A percentile compares a stretch with the other conserved stretches of the same genome.
Conservation (phyloP, 2,888 invertebrate genomes). For the Dromius quadrimaculatus region DNA sequence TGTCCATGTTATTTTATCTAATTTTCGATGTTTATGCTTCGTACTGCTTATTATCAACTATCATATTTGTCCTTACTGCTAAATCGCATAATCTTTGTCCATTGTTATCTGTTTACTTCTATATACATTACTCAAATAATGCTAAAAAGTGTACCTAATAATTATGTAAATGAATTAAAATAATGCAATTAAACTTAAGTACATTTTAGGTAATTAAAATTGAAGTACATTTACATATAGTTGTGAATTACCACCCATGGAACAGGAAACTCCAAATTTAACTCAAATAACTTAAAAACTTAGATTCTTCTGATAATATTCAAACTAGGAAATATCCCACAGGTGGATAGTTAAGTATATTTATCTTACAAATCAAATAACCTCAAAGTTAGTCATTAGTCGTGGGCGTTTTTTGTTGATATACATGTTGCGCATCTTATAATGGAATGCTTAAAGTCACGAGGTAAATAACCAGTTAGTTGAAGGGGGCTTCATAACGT, state of each 20-base stretch:
- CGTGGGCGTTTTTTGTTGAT: conserved; percentile 29
- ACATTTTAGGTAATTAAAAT: background rate
- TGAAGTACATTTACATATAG: conserved; percentile 10
- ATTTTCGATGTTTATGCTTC: too few species aligned
- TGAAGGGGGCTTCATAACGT: conserved; percentile 38
- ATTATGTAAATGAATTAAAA: conserved; percentile 17
- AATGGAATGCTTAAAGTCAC: conserved; percentile 31
- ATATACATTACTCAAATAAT: too few species aligned
- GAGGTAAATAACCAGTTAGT: conserved; percentile 40
- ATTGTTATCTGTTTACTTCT: too few species aligned
- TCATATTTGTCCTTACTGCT: too few species aligned
- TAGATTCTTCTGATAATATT: conserved; percentile 9
- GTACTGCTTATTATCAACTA: too few species aligned
- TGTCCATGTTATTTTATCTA: too few species aligned
- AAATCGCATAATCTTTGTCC: too few species aligned
- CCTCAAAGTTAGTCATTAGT: conserved; percentile 21
- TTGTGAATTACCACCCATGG: background rate
- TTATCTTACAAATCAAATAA: conserved; percentile 18
- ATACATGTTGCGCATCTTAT: conserved; percentile 33
- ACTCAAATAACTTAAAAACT: conserved; percentile 6
- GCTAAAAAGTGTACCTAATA: background rate
- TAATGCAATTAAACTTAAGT: background rate
- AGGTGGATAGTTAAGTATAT: conserved; percentile 11
- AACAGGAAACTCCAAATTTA: conserved; percentile 29
- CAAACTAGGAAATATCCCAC: background rate